phyloP scores from a whole-genome alignment of 2,797 vertebrate species.

The Philypnodon macrostomus region DNA sequence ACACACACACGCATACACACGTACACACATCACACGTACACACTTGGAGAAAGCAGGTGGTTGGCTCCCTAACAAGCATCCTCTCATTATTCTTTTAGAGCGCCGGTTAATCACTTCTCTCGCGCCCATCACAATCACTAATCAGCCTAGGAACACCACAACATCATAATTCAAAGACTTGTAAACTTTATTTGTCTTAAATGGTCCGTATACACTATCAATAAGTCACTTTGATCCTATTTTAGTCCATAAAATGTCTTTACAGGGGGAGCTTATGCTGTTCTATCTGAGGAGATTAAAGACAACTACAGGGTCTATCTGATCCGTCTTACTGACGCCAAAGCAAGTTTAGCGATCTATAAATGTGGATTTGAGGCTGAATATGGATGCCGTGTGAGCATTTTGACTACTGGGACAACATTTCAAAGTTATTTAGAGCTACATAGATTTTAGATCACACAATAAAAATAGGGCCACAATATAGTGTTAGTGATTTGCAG shows the following conservation, averaged over 20 bases:
- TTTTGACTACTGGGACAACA: slow-evolving; percentile 11
- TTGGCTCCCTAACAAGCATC: slow-evolving; percentile 62
- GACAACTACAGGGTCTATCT: neutral
- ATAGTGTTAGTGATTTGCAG: slow-evolving; percentile 39
- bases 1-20: slow-evolving; percentile 37
- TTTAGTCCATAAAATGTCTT: slow-evolving; percentile 19
- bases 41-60: slow-evolving; percentile 58
- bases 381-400: slow-evolving; percentile 1
- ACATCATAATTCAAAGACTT: slow-evolving; percentile 47
- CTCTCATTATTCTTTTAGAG: slow-evolving; percentile 71
- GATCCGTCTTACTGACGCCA: slow-evolving; percentile 1
- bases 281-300: slow-evolving; percentile 1
- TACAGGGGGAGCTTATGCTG: slow-evolving; percentile 3
- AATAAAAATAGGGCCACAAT: slow-evolving; percentile 42
- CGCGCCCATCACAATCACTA: slow-evolving; percentile 51
- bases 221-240: slow-evolving; percentile 18
- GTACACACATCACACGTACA: slow-evolving; percentile 20
- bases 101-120: slow-evolving; percentile 59
- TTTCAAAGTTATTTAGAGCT: slow-evolving; percentile 31
- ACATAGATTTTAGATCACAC: slow-evolving; percentile 49
- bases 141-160: slow-evolving; percentile 58
- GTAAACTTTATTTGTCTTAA: slow-evolving; percentile 25
- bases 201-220: slow-evolving; percentile 22
- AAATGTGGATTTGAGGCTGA: neutral
- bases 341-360: slow-evolving; percentile 14